Evolutionary conservation across 1,140 invertebrate genomes (phyloP).

Genomic region (Leptinotarsa undecemlineata): DNA sequence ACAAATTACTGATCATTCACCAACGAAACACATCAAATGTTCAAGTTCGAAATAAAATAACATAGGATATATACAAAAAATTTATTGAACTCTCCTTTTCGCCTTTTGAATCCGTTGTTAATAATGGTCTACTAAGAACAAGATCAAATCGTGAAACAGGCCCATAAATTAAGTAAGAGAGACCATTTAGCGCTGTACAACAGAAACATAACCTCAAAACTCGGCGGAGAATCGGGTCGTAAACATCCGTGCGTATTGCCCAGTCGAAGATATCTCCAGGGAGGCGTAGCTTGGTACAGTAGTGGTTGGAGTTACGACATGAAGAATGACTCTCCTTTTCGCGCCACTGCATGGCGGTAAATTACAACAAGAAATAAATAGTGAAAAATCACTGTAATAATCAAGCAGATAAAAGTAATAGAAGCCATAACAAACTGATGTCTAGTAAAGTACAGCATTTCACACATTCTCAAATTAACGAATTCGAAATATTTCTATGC

Average conservation of each 20-base stretch:
- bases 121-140: neutral
- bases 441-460: too few relatives aligned
- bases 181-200: conserved; percentile 29
- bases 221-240: conserved; percentile 30
- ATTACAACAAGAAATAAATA: neutral
- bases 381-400: neutral
- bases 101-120: neutral
- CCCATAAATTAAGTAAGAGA: conserved; percentile 32
- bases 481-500: too few relatives aligned
- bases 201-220: conserved; percentile 32
- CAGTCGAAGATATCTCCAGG: neutral
- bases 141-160: neutral
- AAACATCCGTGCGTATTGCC: conserved; percentile 37
- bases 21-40: too few relatives aligned
- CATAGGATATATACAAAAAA: neutral
- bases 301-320: conserved; percentile 5
- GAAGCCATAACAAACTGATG: too few relatives aligned
- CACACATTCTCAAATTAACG: too few relatives aligned
- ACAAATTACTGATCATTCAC: too few relatives aligned
- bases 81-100: neutral
- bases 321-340: neutral
- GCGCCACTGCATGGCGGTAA: neutral
- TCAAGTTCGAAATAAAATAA: too few relatives aligned
- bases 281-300: conserved; percentile 1
- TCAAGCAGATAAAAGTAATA: too few relatives aligned